Evolutionary conservation across 2,888 invertebrate genomes (phyloP).

Genomic region (Polietes domitor): DNA sequence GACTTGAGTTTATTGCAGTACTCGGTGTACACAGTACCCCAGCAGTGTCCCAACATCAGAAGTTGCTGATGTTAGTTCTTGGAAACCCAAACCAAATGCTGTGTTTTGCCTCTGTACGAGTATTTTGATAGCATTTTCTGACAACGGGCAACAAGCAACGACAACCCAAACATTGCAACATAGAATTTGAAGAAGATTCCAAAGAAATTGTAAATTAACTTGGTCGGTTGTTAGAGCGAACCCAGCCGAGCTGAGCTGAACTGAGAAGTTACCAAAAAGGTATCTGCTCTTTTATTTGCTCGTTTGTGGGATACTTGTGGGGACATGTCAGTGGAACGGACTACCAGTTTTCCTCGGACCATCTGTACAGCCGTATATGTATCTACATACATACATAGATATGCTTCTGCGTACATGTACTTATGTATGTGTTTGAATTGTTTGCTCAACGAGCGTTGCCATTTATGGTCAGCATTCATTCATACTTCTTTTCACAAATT

Average conservation of each 20-base stretch:
- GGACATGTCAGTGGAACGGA: slow-evolving; percentile 28
- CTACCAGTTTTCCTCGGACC: slow-evolving; percentile 46
- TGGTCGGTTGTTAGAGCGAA: slow-evolving; percentile 16
- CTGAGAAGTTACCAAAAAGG: slow-evolving; percentile 10
- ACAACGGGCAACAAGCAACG: slow-evolving; percentile 37
- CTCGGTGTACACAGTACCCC: not conserved
- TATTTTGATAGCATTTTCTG: slow-evolving; percentile 45
- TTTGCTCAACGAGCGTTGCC: slow-evolving; percentile 54
- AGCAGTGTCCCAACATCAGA: not conserved
- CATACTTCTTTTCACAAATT: slow-evolving; percentile 54
- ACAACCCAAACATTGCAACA: slow-evolving; percentile 23
- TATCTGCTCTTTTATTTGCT: slow-evolving; percentile 39
- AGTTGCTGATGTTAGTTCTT: slow-evolving; percentile 35
- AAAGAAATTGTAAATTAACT: slow-evolving; percentile 64
- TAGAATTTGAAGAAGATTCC: slow-evolving; percentile 53
- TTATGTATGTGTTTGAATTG: slow-evolving; percentile 35
- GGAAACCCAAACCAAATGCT: slow-evolving; percentile 34
- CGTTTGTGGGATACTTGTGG: not conserved
- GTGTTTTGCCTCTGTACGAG: slow-evolving; percentile 20
- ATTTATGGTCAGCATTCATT: slow-evolving; percentile 64
- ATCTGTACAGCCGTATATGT: not conserved
- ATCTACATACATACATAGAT: not conserved
- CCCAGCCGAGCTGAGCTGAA: too few relatives aligned
- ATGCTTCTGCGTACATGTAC: not conserved
- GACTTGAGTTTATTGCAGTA: not conserved